Conservation (phyloP, 2,113 vertebrate genomes). For the Hemiscyllium ocellatum region DNA sequence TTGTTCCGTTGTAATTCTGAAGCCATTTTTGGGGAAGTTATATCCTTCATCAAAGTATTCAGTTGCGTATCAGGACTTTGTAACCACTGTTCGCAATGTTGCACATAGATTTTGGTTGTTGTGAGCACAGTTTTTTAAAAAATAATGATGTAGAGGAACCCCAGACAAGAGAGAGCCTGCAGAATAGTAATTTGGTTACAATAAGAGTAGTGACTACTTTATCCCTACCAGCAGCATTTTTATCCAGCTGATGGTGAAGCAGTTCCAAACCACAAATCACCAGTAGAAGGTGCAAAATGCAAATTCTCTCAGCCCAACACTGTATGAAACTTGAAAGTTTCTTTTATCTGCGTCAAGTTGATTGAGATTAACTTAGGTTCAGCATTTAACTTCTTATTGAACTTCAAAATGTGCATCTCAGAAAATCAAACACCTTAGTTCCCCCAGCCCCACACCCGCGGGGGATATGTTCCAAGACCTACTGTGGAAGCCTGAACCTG, state of each 20-base stretch:
- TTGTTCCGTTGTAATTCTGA: not conserved
- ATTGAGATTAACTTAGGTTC: not conserved
- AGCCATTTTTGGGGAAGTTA: not conserved
- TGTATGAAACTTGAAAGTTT: not conserved
- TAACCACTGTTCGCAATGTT: not conserved
- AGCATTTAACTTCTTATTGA: not conserved
- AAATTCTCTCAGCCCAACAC: not conserved
- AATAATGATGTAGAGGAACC: not conserved
- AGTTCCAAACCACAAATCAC: not conserved
- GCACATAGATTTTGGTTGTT: not conserved
- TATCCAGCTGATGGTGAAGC: not conserved
- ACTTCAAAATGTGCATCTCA: not conserved
- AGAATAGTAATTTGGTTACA: not conserved
- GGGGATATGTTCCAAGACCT: too few species aligned
- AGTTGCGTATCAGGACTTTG: not conserved
- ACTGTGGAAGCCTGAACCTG: too few species aligned
- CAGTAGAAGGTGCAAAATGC: not conserved
- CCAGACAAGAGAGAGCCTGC: not conserved
- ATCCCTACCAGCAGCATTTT: not conserved
- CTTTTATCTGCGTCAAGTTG: not conserved
- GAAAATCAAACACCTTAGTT: not conserved
- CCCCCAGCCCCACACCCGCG: too few species aligned
- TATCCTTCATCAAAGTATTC: not conserved
- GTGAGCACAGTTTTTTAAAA: not conserved
- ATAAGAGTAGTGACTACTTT: not conserved